These are phyloP conservation scores for Cossypha niveicapilla DNA, from an alignment of 2,797 vertebrate genomes.

Conservation along the genomic window DNA sequence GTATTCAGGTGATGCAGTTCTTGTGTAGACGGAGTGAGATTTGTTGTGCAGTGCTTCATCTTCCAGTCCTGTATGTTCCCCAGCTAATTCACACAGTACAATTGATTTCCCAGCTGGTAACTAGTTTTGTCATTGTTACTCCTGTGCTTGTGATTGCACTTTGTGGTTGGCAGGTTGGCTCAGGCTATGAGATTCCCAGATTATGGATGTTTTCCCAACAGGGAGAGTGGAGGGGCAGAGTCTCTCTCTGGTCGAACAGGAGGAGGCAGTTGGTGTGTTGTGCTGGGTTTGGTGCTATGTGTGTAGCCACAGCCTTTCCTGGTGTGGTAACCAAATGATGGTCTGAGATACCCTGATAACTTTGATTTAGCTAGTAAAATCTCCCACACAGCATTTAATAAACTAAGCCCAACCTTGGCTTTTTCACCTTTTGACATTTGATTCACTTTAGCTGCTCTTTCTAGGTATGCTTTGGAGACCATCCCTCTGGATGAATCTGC, in stretches of 20 bases:
- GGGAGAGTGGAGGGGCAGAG: background rate
- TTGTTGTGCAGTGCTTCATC: background rate
- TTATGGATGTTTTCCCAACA: background rate
- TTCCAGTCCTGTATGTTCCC: background rate
- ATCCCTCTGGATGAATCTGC: background rate
- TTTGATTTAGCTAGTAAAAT: background rate
- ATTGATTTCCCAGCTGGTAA: background rate
- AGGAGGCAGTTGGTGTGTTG: background rate
- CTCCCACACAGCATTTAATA: background rate
- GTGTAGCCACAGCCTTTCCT: background rate
- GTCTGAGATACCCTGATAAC: background rate
- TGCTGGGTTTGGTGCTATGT: rapidly evolving
- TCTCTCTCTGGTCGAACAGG: background rate
- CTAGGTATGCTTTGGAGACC: background rate
- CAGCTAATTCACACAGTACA: background rate
- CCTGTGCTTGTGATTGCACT: background rate
- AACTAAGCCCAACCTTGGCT: background rate
- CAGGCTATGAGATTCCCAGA: background rate
- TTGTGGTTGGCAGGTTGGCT: background rate
- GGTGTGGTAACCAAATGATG: conserved; percentile 1
- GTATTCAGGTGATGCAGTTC: background rate
- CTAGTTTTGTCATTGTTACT: background rate
- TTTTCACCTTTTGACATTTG: background rate
- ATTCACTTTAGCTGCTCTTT: background rate
- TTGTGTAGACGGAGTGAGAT: background rate